A percentile compares a stretch with the other conserved stretches of the same genome.
These are phyloP conservation scores for Danio aesculapii DNA, from an alignment of 2,797 vertebrate species.

Conservation along the genomic window DNA sequence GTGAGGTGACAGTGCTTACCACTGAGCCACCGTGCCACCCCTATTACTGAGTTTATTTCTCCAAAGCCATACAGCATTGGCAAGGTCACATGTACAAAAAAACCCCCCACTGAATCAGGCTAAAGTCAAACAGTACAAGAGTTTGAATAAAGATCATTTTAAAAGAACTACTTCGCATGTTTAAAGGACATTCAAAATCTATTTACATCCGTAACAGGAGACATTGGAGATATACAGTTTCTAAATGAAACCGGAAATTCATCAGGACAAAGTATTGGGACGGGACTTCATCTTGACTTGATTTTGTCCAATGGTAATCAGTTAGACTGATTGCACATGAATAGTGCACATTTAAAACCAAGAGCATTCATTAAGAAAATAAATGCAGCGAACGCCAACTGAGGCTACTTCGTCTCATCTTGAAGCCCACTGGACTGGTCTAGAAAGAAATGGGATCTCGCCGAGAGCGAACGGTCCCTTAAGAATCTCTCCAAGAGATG, in stretches of 20 bases:
- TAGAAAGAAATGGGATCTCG: constrained; percentile 30
- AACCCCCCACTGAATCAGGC: no score
- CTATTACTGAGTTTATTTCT: no score
- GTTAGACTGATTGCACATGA: not conserved
- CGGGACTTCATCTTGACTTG: no score
- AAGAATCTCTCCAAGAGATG: constrained; percentile 46
- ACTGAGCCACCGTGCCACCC: no score
- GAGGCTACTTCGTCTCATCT: not conserved
- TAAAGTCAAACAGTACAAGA: no score
- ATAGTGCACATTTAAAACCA: not conserved
- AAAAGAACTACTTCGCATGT: no score
- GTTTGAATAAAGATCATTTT: no score
- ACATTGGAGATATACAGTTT: no score
- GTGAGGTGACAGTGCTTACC: no score
- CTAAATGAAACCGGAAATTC: not conserved
- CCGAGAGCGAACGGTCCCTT: constrained; percentile 7
- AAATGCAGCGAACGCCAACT: not conserved
- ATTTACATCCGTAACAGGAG: not conserved
- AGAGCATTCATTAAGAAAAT: not conserved
- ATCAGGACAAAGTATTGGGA: not conserved
- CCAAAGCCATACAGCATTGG: no score
- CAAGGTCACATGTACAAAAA: no score
- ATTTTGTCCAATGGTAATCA: not conserved
- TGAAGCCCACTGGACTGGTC: constrained; percentile 25
- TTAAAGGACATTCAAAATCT: not conserved